Evolutionary conservation across 2,888 invertebrate genomes (phyloP).

Genomic region (Parthenolecanium corni): DNA sequence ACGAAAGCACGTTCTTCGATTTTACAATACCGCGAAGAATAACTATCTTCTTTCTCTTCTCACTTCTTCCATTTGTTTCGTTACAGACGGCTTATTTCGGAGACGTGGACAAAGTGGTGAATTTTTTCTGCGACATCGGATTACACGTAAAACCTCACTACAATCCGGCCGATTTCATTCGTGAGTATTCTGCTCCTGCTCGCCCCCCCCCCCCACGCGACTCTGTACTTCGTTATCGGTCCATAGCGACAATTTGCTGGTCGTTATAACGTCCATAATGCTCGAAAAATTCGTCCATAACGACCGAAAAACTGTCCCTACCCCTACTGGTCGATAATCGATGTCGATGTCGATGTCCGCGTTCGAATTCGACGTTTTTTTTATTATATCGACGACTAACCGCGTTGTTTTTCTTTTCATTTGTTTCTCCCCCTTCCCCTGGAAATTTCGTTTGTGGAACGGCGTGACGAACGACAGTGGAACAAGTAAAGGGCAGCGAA

Average conservation of each 20-base stretch:
- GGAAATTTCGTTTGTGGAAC: constrained; percentile 34
- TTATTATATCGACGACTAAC: too few relatives aligned
- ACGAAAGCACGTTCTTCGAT: too few relatives aligned
- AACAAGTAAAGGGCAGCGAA: constrained; percentile 58
- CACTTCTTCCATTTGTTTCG: constrained; percentile 14
- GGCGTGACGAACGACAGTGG: constrained; percentile 51
- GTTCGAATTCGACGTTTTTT: too few relatives aligned
- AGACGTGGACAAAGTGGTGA: constrained; percentile 55
- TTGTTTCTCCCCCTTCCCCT: too few relatives aligned
- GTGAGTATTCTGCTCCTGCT: constrained; percentile 43
- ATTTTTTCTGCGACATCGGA: constrained; percentile 59
- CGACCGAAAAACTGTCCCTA: too few relatives aligned
- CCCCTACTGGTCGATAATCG: too few relatives aligned
- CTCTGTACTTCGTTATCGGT: background rate
- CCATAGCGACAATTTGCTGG: background rate
- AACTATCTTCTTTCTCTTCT: too few relatives aligned
- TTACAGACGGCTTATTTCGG: constrained; percentile 59
- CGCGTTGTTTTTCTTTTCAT: too few relatives aligned
- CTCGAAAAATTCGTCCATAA: too few relatives aligned
- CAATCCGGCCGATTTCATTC: constrained; percentile 72
- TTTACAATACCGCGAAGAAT: too few relatives aligned
- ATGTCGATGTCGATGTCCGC: too few relatives aligned
- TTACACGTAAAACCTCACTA: constrained; percentile 61
- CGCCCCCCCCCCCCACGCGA: too few relatives aligned
- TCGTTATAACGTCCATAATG: background rate